phyloP scores from a whole-genome alignment of 2,888 invertebrate genomes.

The Cryptosula pallasiana region DNA sequence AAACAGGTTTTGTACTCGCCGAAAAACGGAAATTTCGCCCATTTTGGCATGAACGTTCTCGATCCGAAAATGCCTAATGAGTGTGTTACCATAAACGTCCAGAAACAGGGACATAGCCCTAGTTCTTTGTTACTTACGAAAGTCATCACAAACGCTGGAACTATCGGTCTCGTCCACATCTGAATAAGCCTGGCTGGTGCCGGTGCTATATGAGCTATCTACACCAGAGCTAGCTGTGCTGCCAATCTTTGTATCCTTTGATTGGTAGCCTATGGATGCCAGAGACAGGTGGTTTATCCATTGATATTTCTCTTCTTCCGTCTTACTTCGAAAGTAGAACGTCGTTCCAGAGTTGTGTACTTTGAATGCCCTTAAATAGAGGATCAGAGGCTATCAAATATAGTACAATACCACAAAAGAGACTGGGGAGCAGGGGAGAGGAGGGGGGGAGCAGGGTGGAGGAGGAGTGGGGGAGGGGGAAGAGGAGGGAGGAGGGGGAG shows the following conservation, averaged over 20 bases:
- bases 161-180: not conserved
- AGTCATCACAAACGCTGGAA: constrained; percentile 3
- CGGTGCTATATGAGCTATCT: not conserved
- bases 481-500: too few species aligned
- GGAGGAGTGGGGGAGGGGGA: too few species aligned
- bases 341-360: constrained; percentile 1
- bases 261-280: not conserved
- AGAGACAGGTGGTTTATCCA: constrained; percentile 15
- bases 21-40: too few species aligned
- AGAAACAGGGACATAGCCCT: too few species aligned
- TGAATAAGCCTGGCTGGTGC: constrained; percentile 11
- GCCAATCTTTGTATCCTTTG: not conserved
- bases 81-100: too few species aligned
- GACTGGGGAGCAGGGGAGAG: too few species aligned
- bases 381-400: too few species aligned
- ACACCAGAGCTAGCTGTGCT: constrained; percentile 5
- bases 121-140: not conserved
- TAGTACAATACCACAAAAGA: too few species aligned
- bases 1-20: too few species aligned
- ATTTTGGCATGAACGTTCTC: too few species aligned
- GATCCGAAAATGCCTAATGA: too few species aligned
- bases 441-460: too few species aligned
- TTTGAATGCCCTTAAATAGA: constrained; percentile 14
- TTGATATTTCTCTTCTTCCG: not conserved
- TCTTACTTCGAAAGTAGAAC: constrained; percentile 9